Conservation (phyloP, 2,113 vertebrate genomes). For the Cottus gobio region DNA sequence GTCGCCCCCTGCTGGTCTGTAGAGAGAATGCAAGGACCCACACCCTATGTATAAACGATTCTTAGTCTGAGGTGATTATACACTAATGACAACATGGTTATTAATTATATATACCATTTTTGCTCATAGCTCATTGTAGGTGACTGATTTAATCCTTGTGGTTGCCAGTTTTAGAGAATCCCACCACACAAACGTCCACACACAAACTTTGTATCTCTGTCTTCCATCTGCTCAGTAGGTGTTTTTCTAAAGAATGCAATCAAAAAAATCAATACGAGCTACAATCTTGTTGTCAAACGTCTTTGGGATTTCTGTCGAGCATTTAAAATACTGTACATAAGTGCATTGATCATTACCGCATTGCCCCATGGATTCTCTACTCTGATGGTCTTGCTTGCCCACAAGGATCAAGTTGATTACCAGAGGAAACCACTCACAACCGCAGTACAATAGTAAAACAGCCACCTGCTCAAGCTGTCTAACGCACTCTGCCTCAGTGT, state of each 20-base stretch:
- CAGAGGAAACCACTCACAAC: constrained; percentile 42
- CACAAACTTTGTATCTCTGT: not conserved
- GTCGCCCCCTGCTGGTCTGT: too few relatives aligned
- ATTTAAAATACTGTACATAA: constrained; percentile 12
- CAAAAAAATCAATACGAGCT: constrained; percentile 7
- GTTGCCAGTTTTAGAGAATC: not conserved
- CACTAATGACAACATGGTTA: too few relatives aligned
- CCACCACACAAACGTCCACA: not conserved
- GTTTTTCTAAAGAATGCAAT: constrained; percentile 13
- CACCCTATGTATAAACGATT: too few relatives aligned
- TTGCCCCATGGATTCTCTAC: constrained; percentile 1
- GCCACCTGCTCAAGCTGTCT: constrained; percentile 50
- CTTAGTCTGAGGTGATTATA: too few relatives aligned
- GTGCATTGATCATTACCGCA: constrained; percentile 12
- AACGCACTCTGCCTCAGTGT: constrained; percentile 37
- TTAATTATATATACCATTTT: too few relatives aligned
- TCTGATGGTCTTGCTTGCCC: constrained; percentile 7
- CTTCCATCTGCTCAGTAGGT: constrained; percentile 12
- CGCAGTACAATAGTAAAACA: constrained; percentile 28
- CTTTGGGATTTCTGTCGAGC: constrained; percentile 4
- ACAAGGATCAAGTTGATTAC: constrained; percentile 31
- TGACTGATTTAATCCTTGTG: constrained; percentile 3
- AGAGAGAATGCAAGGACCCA: too few relatives aligned
- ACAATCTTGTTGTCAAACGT: not conserved
- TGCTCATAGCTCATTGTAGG: not conserved